Percentiles rank a stretch among this genome's conserved stretches.
Conservation (phyloP, 2,888 invertebrate species). For the Epirrita christyi region DNA sequence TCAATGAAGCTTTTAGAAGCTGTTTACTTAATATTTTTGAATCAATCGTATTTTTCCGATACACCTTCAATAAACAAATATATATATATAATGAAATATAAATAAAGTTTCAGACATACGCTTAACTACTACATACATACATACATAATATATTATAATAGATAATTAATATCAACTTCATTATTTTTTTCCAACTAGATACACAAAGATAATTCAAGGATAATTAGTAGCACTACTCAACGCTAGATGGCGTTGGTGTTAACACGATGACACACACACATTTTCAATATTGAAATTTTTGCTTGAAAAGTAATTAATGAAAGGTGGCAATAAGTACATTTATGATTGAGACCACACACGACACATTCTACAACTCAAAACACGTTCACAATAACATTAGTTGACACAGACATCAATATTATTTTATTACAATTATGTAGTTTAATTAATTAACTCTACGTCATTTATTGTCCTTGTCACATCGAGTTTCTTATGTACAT, state of each 20-base stretch:
- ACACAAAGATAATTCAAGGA: too few species aligned
- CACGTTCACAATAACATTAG: constrained; percentile 19
- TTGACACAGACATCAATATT: constrained; percentile 21
- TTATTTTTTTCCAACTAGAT: too few species aligned
- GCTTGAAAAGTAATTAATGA: too few species aligned
- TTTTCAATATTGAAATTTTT: too few species aligned
- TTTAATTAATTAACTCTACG: constrained; percentile 30
- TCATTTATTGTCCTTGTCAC: constrained; percentile 78
- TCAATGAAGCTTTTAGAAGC: too few species aligned
- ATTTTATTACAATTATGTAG: constrained; percentile 6
- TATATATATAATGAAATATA: too few species aligned
- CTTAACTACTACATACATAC: background rate
- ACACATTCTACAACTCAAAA: background rate
- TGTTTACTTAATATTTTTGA: too few species aligned
- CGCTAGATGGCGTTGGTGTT: constrained; percentile 46
- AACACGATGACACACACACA: too few species aligned
- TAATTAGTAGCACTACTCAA: constrained; percentile 39
- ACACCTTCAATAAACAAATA: too few species aligned
- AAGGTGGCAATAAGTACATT: too few species aligned
- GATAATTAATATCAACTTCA: too few species aligned
- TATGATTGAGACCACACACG: background rate
- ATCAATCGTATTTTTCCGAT: too few species aligned
- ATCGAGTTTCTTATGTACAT: constrained; percentile 52
- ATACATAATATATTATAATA: background rate
- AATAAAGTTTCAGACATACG: background rate